Percentiles rank a stretch among this genome's conserved stretches.
phyloP scores from a whole-genome alignment of 1,140 invertebrate species.

The Drosophila jambulina region DNA sequence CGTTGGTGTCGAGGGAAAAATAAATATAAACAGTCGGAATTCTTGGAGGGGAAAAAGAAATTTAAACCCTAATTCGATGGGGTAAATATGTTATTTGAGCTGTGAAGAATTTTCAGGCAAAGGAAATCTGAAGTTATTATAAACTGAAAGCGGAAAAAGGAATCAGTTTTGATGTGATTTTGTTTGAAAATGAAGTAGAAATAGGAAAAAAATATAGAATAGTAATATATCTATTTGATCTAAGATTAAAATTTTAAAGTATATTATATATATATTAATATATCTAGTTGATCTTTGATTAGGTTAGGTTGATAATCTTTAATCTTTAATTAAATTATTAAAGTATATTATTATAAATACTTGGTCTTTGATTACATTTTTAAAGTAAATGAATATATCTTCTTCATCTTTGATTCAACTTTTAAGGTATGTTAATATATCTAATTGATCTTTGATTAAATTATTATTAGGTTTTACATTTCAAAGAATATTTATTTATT shows the following conservation, averaged over 20 bases:
- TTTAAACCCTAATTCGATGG: background rate
- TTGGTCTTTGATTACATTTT: background rate
- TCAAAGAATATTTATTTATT: background rate
- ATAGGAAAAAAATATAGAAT: background rate
- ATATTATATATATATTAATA: too few species aligned
- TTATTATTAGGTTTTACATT: too few species aligned
- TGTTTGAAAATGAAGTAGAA: background rate
- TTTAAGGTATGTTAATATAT: background rate
- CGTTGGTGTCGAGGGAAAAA: constrained; percentile 34
- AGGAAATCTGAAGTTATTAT: background rate
- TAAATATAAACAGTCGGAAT: constrained; percentile 6
- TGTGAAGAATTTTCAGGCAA: too few species aligned
- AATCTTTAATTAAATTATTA: background rate
- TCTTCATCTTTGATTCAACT: background rate
- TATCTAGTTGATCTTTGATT: too few species aligned
- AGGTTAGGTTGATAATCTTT: too few species aligned
- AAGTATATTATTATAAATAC: too few species aligned
- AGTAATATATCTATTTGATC: background rate
- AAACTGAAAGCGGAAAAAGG: background rate
- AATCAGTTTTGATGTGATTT: background rate
- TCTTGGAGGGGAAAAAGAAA: background rate
- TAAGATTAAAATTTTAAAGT: background rate
- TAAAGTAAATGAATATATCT: background rate
- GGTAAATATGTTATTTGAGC: background rate
- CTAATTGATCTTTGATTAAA: background rate